Conservation (phyloP, 2,797 vertebrate genomes). For the Basileuterus tristriatus region DNA sequence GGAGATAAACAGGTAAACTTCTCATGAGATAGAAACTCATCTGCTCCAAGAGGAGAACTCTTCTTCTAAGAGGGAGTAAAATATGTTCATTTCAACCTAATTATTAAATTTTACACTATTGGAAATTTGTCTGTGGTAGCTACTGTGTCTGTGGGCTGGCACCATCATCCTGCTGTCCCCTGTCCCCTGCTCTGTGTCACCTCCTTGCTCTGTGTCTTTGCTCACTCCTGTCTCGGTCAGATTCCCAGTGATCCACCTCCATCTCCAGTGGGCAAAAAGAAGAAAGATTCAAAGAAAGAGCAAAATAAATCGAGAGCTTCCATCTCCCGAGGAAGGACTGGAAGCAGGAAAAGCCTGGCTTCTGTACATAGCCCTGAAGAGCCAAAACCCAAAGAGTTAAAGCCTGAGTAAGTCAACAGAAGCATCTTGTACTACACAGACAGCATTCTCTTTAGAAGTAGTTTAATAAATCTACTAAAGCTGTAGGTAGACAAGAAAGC, state of each 20-base stretch:
- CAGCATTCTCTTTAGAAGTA: neutral
- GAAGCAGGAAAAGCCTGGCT: conserved; percentile 7
- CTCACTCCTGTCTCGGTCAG: neutral
- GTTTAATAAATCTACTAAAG: conserved; percentile 28
- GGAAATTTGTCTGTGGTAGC: neutral
- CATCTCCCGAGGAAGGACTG: conserved; percentile 21
- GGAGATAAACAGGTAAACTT: neutral
- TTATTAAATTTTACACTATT: neutral
- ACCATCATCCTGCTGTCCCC: neutral
- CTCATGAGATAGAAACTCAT: neutral
- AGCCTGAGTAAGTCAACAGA: conserved; percentile 74
- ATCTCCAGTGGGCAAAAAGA: neutral
- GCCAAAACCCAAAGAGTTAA: conserved; percentile 62
- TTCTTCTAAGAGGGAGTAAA: neutral
- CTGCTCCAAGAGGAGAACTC: neutral
- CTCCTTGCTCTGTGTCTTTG: neutral
- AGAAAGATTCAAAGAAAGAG: conserved; percentile 56
- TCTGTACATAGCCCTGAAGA: neutral
- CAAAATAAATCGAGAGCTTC: neutral
- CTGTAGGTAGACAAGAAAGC: conserved; percentile 18
- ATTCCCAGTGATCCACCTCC: neutral
- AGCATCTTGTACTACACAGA: neutral
- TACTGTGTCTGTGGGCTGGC: neutral
- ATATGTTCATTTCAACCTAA: neutral
- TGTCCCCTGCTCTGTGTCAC: neutral